A percentile compares a stretch with the other conserved stretches of the same genome.
phyloP scores from a whole-genome alignment of 1,140 invertebrate genomes.

The Trinorchestia longiramus region DNA sequence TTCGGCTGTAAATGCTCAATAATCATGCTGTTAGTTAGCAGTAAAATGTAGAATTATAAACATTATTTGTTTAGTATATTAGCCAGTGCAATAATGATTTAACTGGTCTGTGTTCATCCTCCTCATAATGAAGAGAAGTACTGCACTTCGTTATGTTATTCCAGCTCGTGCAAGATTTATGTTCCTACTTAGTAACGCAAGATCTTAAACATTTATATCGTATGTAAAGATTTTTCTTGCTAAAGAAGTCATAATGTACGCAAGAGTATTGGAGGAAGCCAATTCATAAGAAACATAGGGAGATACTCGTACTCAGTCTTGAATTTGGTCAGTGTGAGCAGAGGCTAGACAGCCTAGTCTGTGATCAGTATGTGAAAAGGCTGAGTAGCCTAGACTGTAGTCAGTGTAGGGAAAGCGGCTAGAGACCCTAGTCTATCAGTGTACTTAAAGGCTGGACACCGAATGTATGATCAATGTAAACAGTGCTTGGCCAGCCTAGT shows the following conservation, averaged over 20 bases:
- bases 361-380: too few relatives aligned
- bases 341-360: background rate
- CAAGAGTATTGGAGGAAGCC: background rate
- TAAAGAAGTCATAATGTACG: background rate
- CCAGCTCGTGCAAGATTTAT: background rate
- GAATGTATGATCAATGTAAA: too few relatives aligned
- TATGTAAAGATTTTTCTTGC: background rate
- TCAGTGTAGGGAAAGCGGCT: too few relatives aligned
- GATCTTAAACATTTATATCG: background rate
- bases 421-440: too few relatives aligned
- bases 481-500: too few relatives aligned
- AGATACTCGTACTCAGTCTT: too few relatives aligned
- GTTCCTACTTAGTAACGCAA: background rate
- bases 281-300: too few relatives aligned
- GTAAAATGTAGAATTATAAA: background rate
- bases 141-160: background rate
- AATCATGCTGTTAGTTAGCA: background rate
- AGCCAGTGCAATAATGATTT: background rate
- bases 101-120: background rate
- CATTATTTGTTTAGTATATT: background rate
- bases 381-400: too few relatives aligned
- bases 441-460: too few relatives aligned
- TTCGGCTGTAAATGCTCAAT: too few relatives aligned
- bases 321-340: background rate
- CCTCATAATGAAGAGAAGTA: background rate